Conservation (phyloP, 1,140 invertebrate genomes). For the Conus ventricosus region DNA sequence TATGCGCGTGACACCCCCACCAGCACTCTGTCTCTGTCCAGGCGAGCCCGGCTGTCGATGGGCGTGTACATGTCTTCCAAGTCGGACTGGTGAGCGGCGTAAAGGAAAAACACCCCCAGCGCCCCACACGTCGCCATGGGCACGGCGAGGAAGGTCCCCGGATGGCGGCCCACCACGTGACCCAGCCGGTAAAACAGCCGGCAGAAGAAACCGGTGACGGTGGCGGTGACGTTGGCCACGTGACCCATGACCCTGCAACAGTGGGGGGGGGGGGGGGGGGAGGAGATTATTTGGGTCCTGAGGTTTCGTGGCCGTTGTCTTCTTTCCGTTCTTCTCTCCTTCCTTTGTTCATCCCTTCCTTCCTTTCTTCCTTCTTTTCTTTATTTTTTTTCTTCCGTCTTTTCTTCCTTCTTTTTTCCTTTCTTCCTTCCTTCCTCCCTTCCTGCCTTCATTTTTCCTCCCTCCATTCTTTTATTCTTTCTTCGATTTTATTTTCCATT, state of each 20-base stretch:
- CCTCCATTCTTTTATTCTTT: no score
- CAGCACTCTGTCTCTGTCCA: background rate
- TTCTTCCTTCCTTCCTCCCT: no score
- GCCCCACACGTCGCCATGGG: background rate
- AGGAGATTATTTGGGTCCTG: background rate
- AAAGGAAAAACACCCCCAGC: background rate
- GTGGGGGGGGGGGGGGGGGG: background rate
- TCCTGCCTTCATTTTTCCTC: no score
- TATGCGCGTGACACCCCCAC: background rate
- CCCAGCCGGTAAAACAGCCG: background rate
- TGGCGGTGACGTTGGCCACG: background rate
- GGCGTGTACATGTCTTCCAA: conserved; percentile 12
- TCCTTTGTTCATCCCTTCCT: no score
- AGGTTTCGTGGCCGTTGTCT: background rate
- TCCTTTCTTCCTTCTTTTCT: no score
- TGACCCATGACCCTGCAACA: background rate
- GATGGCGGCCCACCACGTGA: background rate
- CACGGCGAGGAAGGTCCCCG: background rate
- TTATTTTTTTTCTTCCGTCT: no score
- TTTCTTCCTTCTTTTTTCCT: no score
- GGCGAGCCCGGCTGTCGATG: background rate
- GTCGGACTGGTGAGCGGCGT: background rate
- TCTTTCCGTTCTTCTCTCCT: background rate
- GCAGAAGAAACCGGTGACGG: background rate
- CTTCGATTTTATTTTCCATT: no score